phyloP scores from a whole-genome alignment of 2,888 invertebrate genomes.

The Phengaris arion region DNA sequence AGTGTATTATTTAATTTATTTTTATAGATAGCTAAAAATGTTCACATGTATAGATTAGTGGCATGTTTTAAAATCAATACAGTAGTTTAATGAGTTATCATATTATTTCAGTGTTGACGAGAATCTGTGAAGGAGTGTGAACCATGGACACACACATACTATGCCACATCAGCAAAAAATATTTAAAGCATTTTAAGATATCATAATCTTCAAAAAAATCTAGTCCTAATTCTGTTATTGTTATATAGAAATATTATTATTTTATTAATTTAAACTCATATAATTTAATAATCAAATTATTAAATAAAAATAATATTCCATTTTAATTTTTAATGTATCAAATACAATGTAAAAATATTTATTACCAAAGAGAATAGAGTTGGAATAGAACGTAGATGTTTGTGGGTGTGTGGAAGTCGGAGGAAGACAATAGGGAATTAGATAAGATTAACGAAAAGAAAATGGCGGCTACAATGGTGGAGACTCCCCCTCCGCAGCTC shows the following conservation, averaged over 20 bases:
- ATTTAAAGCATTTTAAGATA: constrained; percentile 50
- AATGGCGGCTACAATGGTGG: constrained; percentile 75
- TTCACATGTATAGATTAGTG: not conserved
- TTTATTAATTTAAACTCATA: constrained; percentile 32
- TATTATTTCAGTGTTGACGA: constrained; percentile 48
- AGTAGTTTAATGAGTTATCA: not conserved
- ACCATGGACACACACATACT: constrained; percentile 57
- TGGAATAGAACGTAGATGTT: constrained; percentile 48
- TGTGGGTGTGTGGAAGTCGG: constrained; percentile 50
- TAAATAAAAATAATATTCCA: constrained; percentile 43
- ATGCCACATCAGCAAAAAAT: constrained; percentile 45
- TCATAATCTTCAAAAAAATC: constrained; percentile 41
- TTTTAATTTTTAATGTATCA: constrained; percentile 43
- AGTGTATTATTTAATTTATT: not conserved
- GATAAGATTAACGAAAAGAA: constrained; percentile 37
- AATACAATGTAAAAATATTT: constrained; percentile 38
- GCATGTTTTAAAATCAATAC: not conserved
- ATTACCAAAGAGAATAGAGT: constrained; percentile 38
- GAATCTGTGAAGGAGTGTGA: constrained; percentile 41
- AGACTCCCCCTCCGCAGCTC: constrained; percentile 79
- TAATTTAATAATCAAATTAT: constrained; percentile 30
- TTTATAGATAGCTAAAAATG: not conserved
- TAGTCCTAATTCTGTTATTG: constrained; percentile 39
- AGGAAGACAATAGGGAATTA: constrained; percentile 38
- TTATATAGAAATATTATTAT: constrained; percentile 37